Conservation (phyloP, 2,888 invertebrate genomes). For the Aleiodes leptofemur region DNA sequence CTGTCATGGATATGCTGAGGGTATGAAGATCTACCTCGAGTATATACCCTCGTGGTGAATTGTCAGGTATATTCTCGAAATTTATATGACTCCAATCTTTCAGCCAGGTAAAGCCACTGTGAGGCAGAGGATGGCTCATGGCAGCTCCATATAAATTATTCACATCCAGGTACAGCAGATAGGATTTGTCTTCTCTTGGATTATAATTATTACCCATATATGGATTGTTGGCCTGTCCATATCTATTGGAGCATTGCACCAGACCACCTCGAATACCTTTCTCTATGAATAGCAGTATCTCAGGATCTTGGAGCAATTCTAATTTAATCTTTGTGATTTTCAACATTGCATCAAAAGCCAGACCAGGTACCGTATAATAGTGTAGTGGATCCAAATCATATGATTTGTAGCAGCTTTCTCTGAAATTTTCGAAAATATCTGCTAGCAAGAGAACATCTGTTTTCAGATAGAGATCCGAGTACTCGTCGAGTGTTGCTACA, state of each 20-base stretch:
- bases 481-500: constrained; percentile 5
- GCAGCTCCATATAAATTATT: constrained; percentile 70
- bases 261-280: constrained; percentile 48
- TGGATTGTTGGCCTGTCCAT: constrained; percentile 32
- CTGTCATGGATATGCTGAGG: constrained; percentile 62
- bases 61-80: not conserved
- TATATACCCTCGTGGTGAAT: not conserved
- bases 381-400: not conserved
- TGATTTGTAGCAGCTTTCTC: constrained; percentile 30
- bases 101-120: constrained; percentile 62
- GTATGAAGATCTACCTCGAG: constrained; percentile 38
- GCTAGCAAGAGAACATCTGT: not conserved
- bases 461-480: constrained; percentile 25
- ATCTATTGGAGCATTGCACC: constrained; percentile 41
- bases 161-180: constrained; percentile 65
- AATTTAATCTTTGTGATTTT: constrained; percentile 42
- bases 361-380: constrained; percentile 18
- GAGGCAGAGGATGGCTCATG: constrained; percentile 64
- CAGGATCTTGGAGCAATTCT: constrained; percentile 39
- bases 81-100: constrained; percentile 44
- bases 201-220: constrained; percentile 42
- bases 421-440: constrained; percentile 53
- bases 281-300: constrained; percentile 47
- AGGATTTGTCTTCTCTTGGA: constrained; percentile 52
- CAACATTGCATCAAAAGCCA: constrained; percentile 51